Evolutionary conservation across 1,140 invertebrate genomes (phyloP).

Genomic region (Leptinotarsa texana): DNA sequence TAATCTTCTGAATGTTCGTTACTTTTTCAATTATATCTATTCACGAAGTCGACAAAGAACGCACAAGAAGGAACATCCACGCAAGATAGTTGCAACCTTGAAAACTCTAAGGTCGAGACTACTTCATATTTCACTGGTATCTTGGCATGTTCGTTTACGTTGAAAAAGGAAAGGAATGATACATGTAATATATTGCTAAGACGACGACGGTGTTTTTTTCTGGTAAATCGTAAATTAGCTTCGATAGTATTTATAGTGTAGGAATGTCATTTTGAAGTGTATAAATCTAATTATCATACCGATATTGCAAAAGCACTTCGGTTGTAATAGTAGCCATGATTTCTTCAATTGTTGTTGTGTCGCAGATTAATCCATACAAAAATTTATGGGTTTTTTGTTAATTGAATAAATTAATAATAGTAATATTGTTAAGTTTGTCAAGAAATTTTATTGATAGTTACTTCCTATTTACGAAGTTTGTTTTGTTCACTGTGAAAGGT

Average conservation of each 20-base stretch:
- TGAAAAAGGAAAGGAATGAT: constrained; percentile 28
- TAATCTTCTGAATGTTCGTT: no score
- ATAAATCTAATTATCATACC: constrained; percentile 47
- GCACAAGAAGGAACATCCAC: constrained; percentile 29
- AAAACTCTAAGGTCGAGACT: neutral
- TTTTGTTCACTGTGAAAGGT: no score
- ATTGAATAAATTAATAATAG: no score
- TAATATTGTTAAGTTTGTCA: no score
- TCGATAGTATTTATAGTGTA: constrained; percentile 49
- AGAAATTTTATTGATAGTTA: no score
- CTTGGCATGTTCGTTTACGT: constrained; percentile 23
- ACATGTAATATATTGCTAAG: constrained; percentile 34
- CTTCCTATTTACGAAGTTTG: no score
- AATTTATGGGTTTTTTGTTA: no score
- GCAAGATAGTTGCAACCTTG: constrained; percentile 36
- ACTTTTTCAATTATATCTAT: constrained; percentile 24
- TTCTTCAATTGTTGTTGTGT: no score
- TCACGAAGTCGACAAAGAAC: constrained; percentile 22
- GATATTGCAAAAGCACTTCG: neutral
- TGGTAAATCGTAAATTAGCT: constrained; percentile 49
- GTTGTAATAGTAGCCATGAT: no score
- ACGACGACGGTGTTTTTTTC: constrained; percentile 46
- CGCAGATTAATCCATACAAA: no score
- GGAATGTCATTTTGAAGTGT: constrained; percentile 39
- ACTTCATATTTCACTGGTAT: constrained; percentile 21